These are phyloP conservation scores for Sebastes iracundus DNA, from an alignment of 2,797 vertebrate species.

Conservation along the genomic window DNA sequence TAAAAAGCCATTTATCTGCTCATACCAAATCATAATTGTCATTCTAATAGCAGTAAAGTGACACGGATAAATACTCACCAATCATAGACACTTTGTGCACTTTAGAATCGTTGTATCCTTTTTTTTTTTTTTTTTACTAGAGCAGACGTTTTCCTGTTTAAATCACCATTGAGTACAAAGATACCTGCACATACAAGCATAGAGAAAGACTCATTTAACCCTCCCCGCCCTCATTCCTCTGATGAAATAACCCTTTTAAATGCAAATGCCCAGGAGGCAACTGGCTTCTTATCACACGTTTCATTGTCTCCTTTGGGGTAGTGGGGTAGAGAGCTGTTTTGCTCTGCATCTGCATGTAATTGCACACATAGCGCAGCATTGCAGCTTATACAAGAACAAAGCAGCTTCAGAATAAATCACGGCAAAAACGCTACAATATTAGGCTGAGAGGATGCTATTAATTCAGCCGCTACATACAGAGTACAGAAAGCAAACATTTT, in stretches of 20 bases:
- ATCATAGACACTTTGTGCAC: slow-evolving; percentile 47
- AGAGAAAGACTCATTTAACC: slow-evolving; percentile 61
- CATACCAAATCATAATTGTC: slow-evolving; percentile 60
- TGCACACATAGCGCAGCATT: slow-evolving; percentile 33
- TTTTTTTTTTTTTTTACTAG: slow-evolving; percentile 36
- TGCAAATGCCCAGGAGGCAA: slow-evolving; percentile 73
- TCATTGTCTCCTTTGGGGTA: slow-evolving; percentile 62
- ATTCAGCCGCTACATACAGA: neutral
- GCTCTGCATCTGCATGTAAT: slow-evolving; percentile 67
- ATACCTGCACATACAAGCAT: slow-evolving; percentile 58
- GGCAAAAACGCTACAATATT: slow-evolving; percentile 10
- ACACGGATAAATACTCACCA: slow-evolving; percentile 56
- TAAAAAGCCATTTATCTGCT: slow-evolving; percentile 61
- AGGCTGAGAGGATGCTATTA: slow-evolving; percentile 33
- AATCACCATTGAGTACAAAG: slow-evolving; percentile 49
- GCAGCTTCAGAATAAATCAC: slow-evolving; percentile 43
- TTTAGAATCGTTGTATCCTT: slow-evolving; percentile 33
- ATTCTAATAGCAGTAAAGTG: slow-evolving; percentile 59
- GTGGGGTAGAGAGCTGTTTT: slow-evolving; percentile 42
- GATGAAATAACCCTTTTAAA: slow-evolving; percentile 74
- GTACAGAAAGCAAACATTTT: slow-evolving; percentile 30
- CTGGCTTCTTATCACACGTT: slow-evolving; percentile 61
- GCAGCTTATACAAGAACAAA: slow-evolving; percentile 46
- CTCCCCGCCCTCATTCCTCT: slow-evolving; percentile 11
- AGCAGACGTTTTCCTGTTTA: slow-evolving; percentile 62